Evolutionary conservation across 2,888 invertebrate species (phyloP), one percentile per base, ranked within the genome.

Genomic region (Sthenelais limicola): DNA sequence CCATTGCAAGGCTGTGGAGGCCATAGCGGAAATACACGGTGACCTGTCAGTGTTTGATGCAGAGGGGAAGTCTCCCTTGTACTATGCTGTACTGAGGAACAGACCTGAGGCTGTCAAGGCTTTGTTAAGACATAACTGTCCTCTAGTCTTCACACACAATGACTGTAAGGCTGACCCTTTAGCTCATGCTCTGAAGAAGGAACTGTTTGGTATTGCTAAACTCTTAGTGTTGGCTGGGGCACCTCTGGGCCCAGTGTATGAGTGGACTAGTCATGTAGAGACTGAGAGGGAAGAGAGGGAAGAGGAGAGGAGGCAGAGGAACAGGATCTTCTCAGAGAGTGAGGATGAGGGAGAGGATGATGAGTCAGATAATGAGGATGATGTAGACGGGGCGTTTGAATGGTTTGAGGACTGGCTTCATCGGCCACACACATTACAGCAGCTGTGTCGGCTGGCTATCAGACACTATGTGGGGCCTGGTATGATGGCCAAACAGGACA

Each of bases 171-270:
- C 30, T 12, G 51, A 38, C 24, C 78, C 78, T 9, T 49, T 78
- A 24, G 18, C 47, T n/a, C 35, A 48, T 9, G 84, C 86, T 4
- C 75, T 85, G 24, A 48, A 78, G 9, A 71, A 73, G 51, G 75
- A 78, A 43, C 73, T 79, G 33, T 75, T 79, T 21, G 75, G 79
- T n/a, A 76, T 84, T 1, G 77, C 84, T 0, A 84, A 84, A 72
- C 79, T 84, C 33, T 81, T 86, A 62, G 81, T 86, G 48, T 71
- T 84, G 24, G 82, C 83, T 4, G 85, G 85, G 68, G 83, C 81
- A 71, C 82, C 83, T 69, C 79, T 78, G 49, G 67, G 15, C 18
- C 73, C 76, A 9, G 68, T 78, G 15, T 73, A 75, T 32, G 35
- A 43, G 12, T 74, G 73, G 73, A 54, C 56, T n/a, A 21, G 18